A percentile compares a stretch with the other conserved stretches of the same genome.
Evolutionary conservation across 2,113 vertebrate genomes (phyloP).

Genomic region (Glaucomys volans): DNA sequence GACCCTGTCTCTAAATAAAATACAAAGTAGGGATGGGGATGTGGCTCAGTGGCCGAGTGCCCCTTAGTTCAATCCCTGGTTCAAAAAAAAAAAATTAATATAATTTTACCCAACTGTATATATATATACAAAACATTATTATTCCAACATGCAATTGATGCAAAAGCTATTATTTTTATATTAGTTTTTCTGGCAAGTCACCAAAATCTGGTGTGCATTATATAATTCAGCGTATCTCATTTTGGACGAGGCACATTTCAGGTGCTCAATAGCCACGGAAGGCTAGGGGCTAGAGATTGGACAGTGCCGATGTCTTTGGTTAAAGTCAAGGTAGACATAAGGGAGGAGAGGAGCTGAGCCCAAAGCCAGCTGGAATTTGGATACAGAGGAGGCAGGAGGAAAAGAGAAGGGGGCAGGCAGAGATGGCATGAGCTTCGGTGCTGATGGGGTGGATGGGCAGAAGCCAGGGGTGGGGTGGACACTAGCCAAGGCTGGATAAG

Average conservation of each 20-base stretch:
- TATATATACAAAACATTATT: background rate
- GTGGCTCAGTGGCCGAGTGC: too few species aligned
- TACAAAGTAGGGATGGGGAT: too few species aligned
- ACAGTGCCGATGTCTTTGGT: background rate
- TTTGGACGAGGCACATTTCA: background rate
- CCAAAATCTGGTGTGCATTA: background rate
- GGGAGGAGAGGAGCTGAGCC: background rate
- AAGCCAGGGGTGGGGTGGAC: background rate
- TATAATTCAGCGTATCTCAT: background rate
- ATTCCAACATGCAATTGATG: slow-evolving; percentile 6
- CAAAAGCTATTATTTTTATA: background rate
- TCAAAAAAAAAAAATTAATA: too few species aligned
- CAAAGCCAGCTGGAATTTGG: background rate
- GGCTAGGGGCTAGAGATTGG: background rate
- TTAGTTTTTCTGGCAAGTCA: slow-evolving; percentile 34
- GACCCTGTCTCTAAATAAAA: too few species aligned
- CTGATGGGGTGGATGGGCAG: background rate
- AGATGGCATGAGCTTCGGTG: background rate
- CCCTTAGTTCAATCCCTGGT: too few species aligned
- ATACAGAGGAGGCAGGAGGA: background rate
- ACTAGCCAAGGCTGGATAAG: background rate
- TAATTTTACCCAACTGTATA: background rate
- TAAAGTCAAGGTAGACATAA: background rate
- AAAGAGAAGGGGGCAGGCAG: background rate
- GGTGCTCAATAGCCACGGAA: background rate